phyloP scores from a whole-genome alignment of 1,140 invertebrate genomes.

The Cepaea nemoralis region DNA sequence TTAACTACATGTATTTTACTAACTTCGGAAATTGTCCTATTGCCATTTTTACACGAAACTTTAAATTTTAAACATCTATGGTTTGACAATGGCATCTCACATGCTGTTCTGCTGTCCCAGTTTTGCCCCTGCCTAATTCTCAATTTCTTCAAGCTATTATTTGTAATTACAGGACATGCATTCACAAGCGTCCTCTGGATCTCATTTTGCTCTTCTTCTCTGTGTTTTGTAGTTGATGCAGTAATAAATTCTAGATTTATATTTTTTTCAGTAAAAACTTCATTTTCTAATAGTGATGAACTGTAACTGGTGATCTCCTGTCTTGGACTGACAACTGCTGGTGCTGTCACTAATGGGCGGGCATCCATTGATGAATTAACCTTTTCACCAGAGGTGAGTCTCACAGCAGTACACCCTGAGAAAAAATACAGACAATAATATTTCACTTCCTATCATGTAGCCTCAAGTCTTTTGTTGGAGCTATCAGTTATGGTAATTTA shows the following conservation, averaged over 20 bases:
- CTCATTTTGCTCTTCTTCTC: background rate
- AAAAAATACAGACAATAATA: background rate
- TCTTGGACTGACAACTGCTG: background rate
- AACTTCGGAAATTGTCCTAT: background rate
- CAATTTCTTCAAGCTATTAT: background rate
- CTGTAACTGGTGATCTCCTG: background rate
- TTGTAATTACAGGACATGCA: background rate
- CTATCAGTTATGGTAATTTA: too few species aligned
- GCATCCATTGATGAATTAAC: background rate
- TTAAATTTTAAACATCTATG: background rate
- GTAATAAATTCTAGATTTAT: background rate
- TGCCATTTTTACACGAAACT: background rate
- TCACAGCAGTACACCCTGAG: background rate
- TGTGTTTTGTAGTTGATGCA: background rate
- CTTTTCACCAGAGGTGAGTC: background rate
- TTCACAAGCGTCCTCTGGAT: background rate
- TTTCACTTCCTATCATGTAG: background rate
- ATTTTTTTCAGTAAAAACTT: background rate
- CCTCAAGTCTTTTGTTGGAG: too few species aligned
- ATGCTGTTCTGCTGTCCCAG: background rate
- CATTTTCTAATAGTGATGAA: background rate
- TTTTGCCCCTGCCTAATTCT: background rate
- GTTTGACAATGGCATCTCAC: background rate
- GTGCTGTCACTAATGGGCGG: background rate
- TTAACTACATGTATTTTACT: background rate